Evolutionary conservation across 2,113 vertebrate genomes (phyloP).

Genomic region (Rana temporaria): DNA sequence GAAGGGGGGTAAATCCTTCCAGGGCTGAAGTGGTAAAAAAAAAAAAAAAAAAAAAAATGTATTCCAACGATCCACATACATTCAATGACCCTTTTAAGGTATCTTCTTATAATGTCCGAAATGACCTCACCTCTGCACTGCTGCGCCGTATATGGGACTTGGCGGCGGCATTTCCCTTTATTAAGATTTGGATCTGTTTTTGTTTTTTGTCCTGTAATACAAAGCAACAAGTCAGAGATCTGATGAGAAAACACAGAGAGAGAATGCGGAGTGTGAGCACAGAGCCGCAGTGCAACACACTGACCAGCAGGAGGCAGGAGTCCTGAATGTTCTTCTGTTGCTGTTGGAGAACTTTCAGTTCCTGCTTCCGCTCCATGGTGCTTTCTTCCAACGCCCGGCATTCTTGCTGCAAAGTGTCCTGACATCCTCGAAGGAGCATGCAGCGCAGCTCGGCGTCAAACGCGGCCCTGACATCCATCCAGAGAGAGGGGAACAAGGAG

Average conservation of each 20-base stretch:
- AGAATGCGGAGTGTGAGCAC: not conserved
- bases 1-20: too few species aligned
- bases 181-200: conserved; percentile 75
- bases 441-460: conserved; percentile 75
- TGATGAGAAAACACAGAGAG: not conserved
- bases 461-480: conserved; percentile 65
- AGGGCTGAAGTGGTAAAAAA: too few species aligned
- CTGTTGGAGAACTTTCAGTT: conserved; percentile 71
- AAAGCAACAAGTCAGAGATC: not conserved
- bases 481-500: not conserved
- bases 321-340: conserved; percentile 81
- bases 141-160: conserved; percentile 69
- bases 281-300: conserved; percentile 26
- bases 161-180: conserved; percentile 74
- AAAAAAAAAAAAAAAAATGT: too few species aligned
- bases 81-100: too few species aligned
- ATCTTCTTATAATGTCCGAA: not conserved
- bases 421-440: conserved; percentile 70
- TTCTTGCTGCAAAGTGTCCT: conserved; percentile 68
- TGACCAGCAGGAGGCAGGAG: conserved; percentile 77
- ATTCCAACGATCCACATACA: too few species aligned
- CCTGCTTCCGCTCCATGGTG: conserved; percentile 67
- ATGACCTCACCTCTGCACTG: conserved; percentile 69
- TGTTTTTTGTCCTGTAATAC: conserved; percentile 72
- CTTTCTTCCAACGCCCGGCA: conserved; percentile 70